Evolutionary conservation across 2,888 invertebrate species (phyloP), one percentile per base, ranked within the genome.

Genomic region (Eupithecia subfuscata): DNA sequence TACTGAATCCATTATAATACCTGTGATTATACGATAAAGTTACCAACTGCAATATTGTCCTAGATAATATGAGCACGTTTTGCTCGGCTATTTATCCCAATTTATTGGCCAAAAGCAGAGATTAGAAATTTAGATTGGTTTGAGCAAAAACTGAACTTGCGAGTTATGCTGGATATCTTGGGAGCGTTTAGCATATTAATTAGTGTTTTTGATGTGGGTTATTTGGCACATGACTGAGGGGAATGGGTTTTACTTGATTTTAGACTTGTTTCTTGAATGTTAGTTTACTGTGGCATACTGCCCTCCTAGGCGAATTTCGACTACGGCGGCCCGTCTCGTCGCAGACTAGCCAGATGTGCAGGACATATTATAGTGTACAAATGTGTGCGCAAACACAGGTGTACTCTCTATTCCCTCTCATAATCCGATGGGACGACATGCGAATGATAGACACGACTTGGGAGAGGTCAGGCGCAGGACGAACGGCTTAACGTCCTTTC

Each of bases 101-200:
- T 85, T 84, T 88, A 87, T 85, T 85, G 83, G 82, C 79, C 81
- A 65, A 73, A 83, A 76, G 80, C 63, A 34, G 82, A 80, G 77
- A 86, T 88, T 88, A 88, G 88, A 87, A 88, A 88, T 88, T 86
- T 85, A 89, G 87, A 89, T 89, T 82, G 79, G 80, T 70, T 73
- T 70, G 70, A 72, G 80, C 89, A 89, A 89, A 89, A 89, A 89
- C 88, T 86, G 81, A 78, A 79, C 78, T 84, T 82, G 78, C 70
- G 67, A 63, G 73, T 74, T 78, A 69, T 77, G 75, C 74, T 75
- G 71, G 74, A 71, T 79, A 75, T 78, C 78, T 74, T 69, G 75
- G 75, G 77, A 75, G 70, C 82, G 86, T 81, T 89, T 89, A 87
- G 88, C 89, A 89, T 89, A 86, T 82, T 88, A 88, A 89, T 88